Base-by-base conservation (phyloP, 1,140 invertebrate species). In the Triops longicaudatus region DNA sequence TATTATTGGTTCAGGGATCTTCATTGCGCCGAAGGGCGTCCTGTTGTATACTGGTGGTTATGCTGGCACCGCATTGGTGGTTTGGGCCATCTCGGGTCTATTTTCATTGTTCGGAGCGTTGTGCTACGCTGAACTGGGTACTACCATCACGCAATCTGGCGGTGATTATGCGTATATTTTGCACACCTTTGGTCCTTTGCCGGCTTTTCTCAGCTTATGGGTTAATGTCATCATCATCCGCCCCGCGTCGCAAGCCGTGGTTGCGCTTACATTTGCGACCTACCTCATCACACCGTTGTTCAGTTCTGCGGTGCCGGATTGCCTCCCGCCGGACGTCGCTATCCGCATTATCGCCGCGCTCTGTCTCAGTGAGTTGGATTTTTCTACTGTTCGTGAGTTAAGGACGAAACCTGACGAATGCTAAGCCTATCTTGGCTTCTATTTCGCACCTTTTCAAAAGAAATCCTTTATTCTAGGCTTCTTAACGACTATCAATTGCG, bases 131-230 rank as follows among this genome's bases (percentile, higher is more conserved):
- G 94, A 97, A 84, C 86, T 96, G 74, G 92, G 92, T 17, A 93
- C 91, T 0, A 90, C 91, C 72, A 93, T 95, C 80, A 89, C 86
- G 75, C 87, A 92, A 81, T 93, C 93, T 4, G 94, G 94, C 26
- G 94, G 93, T 71, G 94, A 96, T 83, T 96, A 95, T 84, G 92
- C 92, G 2, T 96, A 96, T 83, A 91, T 95, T 63, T 88, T 92
- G 82, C 89, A 90, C 28, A 91, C 93, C 41, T 96, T 96, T 83
- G 95, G 95, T 1, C 91, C 92, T n/a, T 84, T 97, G 12, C 90
- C 92, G 0, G 95, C 92, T 3, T 98, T 97, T 83, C 84, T 97
- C 22, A 88, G 91, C 74, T 85, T 97, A 26, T 98, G 95, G 95
- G 91, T 95, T 41, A 92, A 92, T 5, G 84, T 94, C 74, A 85